Evolutionary conservation across 2,888 invertebrate genomes (phyloP).

Genomic region (Drosophila melanosoma): DNA sequence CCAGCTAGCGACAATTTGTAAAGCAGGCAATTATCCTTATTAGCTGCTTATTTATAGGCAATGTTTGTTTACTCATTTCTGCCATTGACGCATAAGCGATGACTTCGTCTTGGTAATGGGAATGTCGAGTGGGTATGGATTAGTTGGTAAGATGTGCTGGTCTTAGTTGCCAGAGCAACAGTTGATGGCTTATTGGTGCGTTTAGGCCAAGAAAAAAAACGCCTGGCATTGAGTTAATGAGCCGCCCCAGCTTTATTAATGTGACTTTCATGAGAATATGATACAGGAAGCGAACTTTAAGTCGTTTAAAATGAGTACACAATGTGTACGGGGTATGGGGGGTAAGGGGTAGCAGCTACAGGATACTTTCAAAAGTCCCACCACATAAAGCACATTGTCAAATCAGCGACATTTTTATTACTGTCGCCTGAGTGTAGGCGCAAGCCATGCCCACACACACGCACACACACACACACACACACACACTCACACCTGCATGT

Average conservation of each 20-base stretch:
- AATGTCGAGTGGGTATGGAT: neutral
- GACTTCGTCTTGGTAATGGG: conserved; percentile 14
- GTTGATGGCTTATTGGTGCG: conserved; percentile 16
- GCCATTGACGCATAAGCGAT: conserved; percentile 64
- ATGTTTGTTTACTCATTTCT: conserved; percentile 68
- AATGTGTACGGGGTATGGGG: conserved; percentile 42
- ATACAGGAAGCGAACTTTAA: conserved; percentile 36
- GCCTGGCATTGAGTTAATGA: conserved; percentile 47
- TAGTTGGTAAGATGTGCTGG: conserved; percentile 5
- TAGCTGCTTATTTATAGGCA: conserved; percentile 77
- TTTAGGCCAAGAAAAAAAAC: conserved; percentile 30
- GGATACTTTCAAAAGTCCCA: conserved; percentile 35
- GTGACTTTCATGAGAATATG: conserved; percentile 41
- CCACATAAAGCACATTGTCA: conserved; percentile 75
- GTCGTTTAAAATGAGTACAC: conserved; percentile 68
- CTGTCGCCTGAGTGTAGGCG: conserved; percentile 40
- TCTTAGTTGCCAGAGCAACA: conserved; percentile 30
- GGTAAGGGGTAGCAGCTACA: conserved; percentile 9
- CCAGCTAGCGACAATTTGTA: conserved; percentile 67
- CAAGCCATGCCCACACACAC: conserved; percentile 17
- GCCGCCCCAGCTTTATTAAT: conserved; percentile 49
- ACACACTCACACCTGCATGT: conserved; percentile 18
- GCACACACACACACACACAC: conserved; percentile 24
- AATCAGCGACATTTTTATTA: conserved; percentile 80
- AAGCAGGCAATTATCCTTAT: conserved; percentile 81